Evolutionary conservation across 2,888 invertebrate genomes (phyloP), one percentile per base, ranked within the genome.

Genomic region (Flexamia atlantica): DNA sequence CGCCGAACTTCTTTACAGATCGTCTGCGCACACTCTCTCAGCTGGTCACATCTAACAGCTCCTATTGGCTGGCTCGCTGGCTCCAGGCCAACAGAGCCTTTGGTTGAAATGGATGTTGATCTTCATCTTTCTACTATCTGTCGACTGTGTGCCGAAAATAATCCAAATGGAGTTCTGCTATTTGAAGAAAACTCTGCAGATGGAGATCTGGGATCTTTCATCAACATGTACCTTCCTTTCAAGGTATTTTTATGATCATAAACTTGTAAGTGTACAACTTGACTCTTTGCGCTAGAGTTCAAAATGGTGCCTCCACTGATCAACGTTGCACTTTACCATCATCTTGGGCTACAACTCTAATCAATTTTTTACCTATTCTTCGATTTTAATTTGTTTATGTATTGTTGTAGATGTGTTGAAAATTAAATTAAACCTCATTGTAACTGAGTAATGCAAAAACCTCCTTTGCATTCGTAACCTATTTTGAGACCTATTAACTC

Each of bases 141-240:
- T 91, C 92, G 95, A 90, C 92, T 96, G 90, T 96, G 96, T 91
- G 95, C 93, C 25, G 93, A 94, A 91, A 93, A 94, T 91, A 95
- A 95, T 91, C 91, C 92, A 87, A 94, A 94, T 89, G 94, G 94
- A 85, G 93, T 93, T 87, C 91, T 92, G 88, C 91, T 95, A 89
- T 95, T 93, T 91, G 90, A 91, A 30, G 87, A 88, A 86, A 91
- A 92, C 87, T 92, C 92, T 89, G 92, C 92, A 90, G 92, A 92
- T 87, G 91, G 92, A 87, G 93, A 93, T 91, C 91, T 95, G 89
- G 91, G 93, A 90, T 91, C 92, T 86, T 90, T 94, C 89, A 92
- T 95, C 86, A 95, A 95, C 90, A 92, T 92, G 85, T 95, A 95
- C 92, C 92, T 96, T 88, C 95, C 95, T 25, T 90, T 95, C 85